Conservation (phyloP, 2,797 vertebrate species). For the Apogon talboti region DNA sequence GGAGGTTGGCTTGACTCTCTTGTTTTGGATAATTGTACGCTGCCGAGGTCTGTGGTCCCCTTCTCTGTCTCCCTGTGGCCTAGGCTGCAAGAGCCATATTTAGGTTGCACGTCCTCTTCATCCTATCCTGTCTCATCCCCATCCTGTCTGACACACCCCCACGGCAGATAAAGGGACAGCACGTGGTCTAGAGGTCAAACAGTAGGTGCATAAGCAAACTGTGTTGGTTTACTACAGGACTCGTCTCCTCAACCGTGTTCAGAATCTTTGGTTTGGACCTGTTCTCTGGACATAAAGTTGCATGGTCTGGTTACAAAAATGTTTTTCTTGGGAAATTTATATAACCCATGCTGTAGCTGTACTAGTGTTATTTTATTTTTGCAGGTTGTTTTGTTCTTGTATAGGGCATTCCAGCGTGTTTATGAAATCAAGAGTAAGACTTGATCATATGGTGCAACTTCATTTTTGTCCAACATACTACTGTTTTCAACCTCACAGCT, state of each 20-base stretch:
- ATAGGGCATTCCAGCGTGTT: slow-evolving; percentile 19
- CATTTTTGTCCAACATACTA: not conserved
- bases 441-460: slow-evolving; percentile 5
- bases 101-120: slow-evolving; percentile 80
- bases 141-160: slow-evolving; percentile 64
- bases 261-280: slow-evolving; percentile 38
- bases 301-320: slow-evolving; percentile 58
- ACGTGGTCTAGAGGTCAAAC: slow-evolving; percentile 27
- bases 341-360: slow-evolving; percentile 37
- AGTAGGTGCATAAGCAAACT: slow-evolving; percentile 29
- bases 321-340: slow-evolving; percentile 54
- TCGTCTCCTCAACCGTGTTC: slow-evolving; percentile 5
- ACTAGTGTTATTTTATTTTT: slow-evolving; percentile 40
- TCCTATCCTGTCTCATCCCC: slow-evolving; percentile 78
- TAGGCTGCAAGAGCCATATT: slow-evolving; percentile 83
- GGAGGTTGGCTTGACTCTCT: slow-evolving; percentile 83
- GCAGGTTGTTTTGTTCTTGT: slow-evolving; percentile 24
- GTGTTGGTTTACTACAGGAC: not conserved
- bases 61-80: slow-evolving; percentile 87
- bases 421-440: slow-evolving; percentile 11
- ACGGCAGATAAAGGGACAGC: slow-evolving; percentile 41
- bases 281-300: slow-evolving; percentile 45
- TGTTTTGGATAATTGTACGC: slow-evolving; percentile 89
- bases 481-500: no score
- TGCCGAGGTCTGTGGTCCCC: slow-evolving; percentile 85